Conservation (phyloP, 1,140 invertebrate species). For the Drosophila miranda region DNA sequence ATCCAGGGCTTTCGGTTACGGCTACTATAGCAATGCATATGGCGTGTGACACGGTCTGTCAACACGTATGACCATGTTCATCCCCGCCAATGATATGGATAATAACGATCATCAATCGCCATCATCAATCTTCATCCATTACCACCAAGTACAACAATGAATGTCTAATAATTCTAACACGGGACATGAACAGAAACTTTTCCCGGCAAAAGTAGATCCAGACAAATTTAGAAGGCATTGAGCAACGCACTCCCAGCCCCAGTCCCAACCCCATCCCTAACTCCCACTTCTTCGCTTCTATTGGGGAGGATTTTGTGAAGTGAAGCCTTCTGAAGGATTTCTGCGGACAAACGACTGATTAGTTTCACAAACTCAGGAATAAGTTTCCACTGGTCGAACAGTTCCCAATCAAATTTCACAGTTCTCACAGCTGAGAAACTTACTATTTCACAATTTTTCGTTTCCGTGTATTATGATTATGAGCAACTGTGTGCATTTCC, state of each 20-base stretch:
- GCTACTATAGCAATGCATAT: constrained; percentile 1
- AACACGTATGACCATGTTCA: constrained; percentile 11
- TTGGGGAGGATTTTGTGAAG: constrained; percentile 3
- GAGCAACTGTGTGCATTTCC: no score
- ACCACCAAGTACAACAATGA: constrained; percentile 43
- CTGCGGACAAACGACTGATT: no score
- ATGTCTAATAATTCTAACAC: constrained; percentile 53
- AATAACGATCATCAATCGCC: constrained; percentile 63
- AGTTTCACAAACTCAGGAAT: no score
- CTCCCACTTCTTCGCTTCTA: background rate
- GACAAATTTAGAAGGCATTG: constrained; percentile 22
- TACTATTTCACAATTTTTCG: no score
- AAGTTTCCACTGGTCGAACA: no score
- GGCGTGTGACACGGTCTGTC: constrained; percentile 1
- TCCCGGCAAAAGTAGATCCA: background rate
- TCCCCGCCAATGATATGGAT: constrained; percentile 36
- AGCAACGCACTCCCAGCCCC: constrained; percentile 3
- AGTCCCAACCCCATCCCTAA: background rate
- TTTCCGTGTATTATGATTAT: no score
- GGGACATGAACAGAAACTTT: constrained; percentile 25
- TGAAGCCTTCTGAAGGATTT: background rate
- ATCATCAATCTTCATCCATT: constrained; percentile 76
- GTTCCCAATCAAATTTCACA: no score
- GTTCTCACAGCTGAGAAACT: no score
- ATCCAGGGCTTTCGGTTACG: constrained; percentile 16